Base-by-base conservation (phyloP, 2,113 vertebrate genomes). In the Microtus montanus region DNA sequence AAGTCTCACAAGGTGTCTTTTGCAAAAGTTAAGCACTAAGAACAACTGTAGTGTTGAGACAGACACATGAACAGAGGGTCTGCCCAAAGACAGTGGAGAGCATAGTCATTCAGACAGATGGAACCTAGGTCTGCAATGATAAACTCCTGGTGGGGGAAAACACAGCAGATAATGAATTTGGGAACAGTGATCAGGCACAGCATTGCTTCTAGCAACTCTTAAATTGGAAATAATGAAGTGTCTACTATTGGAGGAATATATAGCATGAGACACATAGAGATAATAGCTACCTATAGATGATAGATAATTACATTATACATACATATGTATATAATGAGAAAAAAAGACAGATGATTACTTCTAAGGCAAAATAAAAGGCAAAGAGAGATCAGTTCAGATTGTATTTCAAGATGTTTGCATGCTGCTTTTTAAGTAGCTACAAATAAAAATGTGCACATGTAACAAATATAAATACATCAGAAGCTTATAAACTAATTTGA, bases 151-250 rank as follows among this genome's bases (percentile, higher is more conserved):
- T 66, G 44, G 14, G 20, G 54, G 87, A 82, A 82, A 61, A 52
- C 17, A 54, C 4, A 87, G 33, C n/a, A 89, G 68, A 74, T 93
- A 58, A 61, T 94, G 35, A 74, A 85, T 15, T 61, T 22, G 38
- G 26, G 20, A 74, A 90, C 3, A 26, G 10, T 52, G 66, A 49
- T 93, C 58, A 88, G 15, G 86, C 30, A 83, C 4, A 87, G 7
- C 26, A 47, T 4, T 84, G n/a, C 89, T 66, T 74, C 13, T 68
- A 41, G 30, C 75, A 54, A 70, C 11, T 22, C 35, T 66, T 52
- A 90, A 71, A 11, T 86, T 89, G 47, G 35, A 83, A 94, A 91
- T 74, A 94, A 77, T 4, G 58, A 91, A 83, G 49, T 71, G 28
- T 0, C 19, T 3, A 84, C 71, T 63, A 38, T 68, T 82, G 86